Conservation (phyloP, 2,888 invertebrate species). For the Caenorhabditis sulstoni region DNA sequence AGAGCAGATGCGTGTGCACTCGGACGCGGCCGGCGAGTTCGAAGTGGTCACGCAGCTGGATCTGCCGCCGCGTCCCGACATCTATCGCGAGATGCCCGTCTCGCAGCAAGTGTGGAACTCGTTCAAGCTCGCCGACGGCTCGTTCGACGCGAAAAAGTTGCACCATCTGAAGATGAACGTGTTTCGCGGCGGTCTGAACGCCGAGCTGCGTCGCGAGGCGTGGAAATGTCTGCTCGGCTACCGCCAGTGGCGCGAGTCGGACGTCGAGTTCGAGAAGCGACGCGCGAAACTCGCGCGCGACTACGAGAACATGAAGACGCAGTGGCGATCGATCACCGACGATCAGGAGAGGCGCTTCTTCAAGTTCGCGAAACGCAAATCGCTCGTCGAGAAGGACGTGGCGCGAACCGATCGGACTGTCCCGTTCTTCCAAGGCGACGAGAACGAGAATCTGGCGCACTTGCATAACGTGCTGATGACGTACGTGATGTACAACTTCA, state of each 20-base stretch:
- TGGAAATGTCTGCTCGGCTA: constrained; percentile 96
- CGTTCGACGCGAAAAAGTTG: constrained; percentile 86
- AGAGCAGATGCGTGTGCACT: constrained; percentile 65
- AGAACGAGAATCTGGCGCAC: constrained; percentile 90
- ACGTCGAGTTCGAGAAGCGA: constrained; percentile 86
- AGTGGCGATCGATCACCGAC: constrained; percentile 93
- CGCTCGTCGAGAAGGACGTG: constrained; percentile 97
- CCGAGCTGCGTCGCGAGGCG: constrained; percentile 86
- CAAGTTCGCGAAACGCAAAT: constrained; percentile 92
- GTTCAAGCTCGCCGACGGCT: constrained; percentile 88
- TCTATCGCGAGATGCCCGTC: constrained; percentile 87
- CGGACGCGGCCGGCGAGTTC: constrained; percentile 76
- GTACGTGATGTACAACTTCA: constrained; percentile 98
- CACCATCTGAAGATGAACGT: constrained; percentile 89
- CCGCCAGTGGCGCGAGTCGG: constrained; percentile 89
- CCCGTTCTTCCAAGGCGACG: constrained; percentile 93
- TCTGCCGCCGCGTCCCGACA: constrained; percentile 86
- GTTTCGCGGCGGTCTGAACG: constrained; percentile 70
- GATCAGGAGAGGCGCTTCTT: constrained; percentile 92
- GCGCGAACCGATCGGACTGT: constrained; percentile 94
- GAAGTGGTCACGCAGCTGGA: constrained; percentile 81
- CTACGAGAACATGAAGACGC: constrained; percentile 87
- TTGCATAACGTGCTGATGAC: constrained; percentile 96
- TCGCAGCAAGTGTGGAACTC: constrained; percentile 85
- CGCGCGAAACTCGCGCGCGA: constrained; percentile 84